A percentile compares a stretch with the other conserved stretches of the same genome.
Evolutionary conservation across 1,140 invertebrate species (phyloP).

Genomic region (Zaprionus taronus): DNA sequence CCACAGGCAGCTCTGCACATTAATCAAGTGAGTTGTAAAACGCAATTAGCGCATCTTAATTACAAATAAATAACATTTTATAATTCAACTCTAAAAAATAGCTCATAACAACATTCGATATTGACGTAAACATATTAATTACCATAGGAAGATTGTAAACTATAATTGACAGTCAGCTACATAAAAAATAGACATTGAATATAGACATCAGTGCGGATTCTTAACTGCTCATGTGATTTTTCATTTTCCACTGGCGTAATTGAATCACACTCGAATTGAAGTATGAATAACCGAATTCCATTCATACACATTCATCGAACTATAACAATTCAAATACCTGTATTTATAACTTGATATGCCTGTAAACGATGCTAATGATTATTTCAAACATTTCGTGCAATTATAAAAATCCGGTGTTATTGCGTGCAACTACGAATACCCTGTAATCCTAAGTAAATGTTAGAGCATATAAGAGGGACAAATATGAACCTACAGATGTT

Average conservation of each 20-base stretch:
- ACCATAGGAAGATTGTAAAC: not conserved
- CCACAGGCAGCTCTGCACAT: not conserved
- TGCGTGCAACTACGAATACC: slow-evolving; percentile 14
- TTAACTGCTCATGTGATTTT: not conserved
- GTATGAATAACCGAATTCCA: slow-evolving; percentile 51
- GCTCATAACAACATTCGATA: not conserved
- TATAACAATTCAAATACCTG: not conserved
- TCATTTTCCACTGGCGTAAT: slow-evolving; percentile 38
- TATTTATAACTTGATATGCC: not conserved
- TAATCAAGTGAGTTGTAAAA: not conserved
- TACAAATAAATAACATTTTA: not conserved
- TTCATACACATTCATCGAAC: not conserved
- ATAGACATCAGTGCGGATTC: slow-evolving; percentile 3
- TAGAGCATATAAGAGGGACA: not conserved
- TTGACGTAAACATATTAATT: not conserved
- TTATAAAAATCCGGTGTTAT: slow-evolving; percentile 57
- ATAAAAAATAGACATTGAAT: not conserved
- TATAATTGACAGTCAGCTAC: not conserved
- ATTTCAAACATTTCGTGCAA: slow-evolving; percentile 70
- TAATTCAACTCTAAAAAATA: not conserved
- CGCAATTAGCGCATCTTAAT: not conserved
- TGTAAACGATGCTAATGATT: slow-evolving; percentile 49
- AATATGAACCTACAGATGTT: too few relatives aligned
- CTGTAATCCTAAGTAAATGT: not conserved
- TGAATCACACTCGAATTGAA: slow-evolving; percentile 71